Evolutionary conservation across 2,113 vertebrate genomes (phyloP).

Genomic region (Acanthochromis polyacanthus): DNA sequence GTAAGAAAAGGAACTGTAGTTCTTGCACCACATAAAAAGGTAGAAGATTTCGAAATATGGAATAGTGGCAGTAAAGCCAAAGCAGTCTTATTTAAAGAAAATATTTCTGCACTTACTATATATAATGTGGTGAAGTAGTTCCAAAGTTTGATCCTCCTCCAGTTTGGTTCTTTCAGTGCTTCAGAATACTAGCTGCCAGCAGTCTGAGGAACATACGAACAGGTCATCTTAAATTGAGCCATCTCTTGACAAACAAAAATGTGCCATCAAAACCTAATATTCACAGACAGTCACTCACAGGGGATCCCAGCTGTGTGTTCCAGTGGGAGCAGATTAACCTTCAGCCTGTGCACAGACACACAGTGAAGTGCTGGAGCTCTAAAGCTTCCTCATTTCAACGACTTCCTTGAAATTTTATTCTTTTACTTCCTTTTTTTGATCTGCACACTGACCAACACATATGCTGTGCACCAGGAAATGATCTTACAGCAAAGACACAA

Average conservation of each 20-base stretch:
- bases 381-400: conserved; percentile 75
- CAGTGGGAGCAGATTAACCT: neutral
- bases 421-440: conserved; percentile 70
- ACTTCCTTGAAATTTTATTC: conserved; percentile 69
- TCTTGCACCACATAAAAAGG: neutral
- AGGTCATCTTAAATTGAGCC: conserved; percentile 30
- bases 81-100: neutral
- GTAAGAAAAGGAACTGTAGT: conserved; percentile 8
- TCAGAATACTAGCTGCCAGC: conserved; percentile 3
- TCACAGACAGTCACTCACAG: neutral
- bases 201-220: conserved; percentile 12
- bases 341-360: neutral
- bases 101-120: conserved; percentile 34
- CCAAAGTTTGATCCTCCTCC: neutral
- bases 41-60: neutral
- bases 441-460: conserved; percentile 61
- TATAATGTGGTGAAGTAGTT: neutral
- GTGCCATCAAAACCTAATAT: neutral
- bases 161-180: neutral
- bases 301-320: neutral
- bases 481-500: conserved; percentile 12
- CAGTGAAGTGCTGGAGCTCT: conserved; percentile 7
- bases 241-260: neutral
- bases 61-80: neutral
- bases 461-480: conserved; percentile 36